Percentiles rank a stretch among this genome's conserved stretches.
Conservation (phyloP, 2,113 vertebrate species). For the Alouatta palliata region DNA sequence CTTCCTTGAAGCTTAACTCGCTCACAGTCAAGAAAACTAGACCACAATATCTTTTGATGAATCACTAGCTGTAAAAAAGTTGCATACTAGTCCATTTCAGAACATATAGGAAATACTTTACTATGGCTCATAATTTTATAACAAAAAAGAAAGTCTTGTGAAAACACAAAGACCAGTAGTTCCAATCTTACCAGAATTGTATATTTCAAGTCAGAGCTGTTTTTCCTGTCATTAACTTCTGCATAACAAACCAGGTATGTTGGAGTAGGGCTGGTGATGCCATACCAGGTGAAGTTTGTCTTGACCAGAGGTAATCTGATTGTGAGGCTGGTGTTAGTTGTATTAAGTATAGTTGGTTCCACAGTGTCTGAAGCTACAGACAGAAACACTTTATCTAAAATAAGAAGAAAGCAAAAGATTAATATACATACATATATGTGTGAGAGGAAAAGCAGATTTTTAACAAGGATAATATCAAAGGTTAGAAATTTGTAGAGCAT, state of each 20-base stretch:
- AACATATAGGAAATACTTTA: not conserved
- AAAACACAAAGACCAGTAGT: not conserved
- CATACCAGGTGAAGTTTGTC: conserved; percentile 61
- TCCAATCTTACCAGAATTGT: conserved; percentile 78
- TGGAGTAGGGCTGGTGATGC: conserved; percentile 65
- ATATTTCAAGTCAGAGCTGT: conserved; percentile 33
- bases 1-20: not conserved
- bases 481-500: not conserved
- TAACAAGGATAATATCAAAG: not conserved
- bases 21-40: not conserved
- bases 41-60: not conserved
- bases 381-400: conserved; percentile 84
- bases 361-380: conserved; percentile 26
- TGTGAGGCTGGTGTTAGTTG: conserved; percentile 80
- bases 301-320: conserved; percentile 74
- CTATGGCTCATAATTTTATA: not conserved
- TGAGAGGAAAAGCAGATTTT: not conserved
- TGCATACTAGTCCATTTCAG: not conserved
- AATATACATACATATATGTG: not conserved
- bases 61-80: not conserved
- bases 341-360: conserved; percentile 73
- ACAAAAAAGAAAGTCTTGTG: not conserved
- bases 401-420: conserved; percentile 40
- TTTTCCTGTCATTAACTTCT: conserved; percentile 24
- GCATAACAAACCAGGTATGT: conserved; percentile 79